Evolutionary conservation across 1,140 invertebrate species (phyloP).

Genomic region (Calliphora vicina): DNA sequence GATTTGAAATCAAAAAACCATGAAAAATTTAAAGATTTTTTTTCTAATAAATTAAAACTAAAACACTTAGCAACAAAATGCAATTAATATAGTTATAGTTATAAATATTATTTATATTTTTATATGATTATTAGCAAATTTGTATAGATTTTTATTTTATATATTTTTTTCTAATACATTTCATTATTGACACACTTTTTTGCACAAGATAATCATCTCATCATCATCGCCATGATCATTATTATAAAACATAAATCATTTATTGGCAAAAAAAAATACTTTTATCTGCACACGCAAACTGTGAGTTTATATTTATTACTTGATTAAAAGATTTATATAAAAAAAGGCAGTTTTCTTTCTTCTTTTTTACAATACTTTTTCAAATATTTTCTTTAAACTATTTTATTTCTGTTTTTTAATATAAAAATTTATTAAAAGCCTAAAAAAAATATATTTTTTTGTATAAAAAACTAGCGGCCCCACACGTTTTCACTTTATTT

Average conservation of each 20-base stretch:
- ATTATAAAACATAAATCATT: background rate
- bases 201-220: background rate
- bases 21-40: background rate
- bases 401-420: too few relatives aligned
- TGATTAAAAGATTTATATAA: background rate
- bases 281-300: background rate
- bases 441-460: background rate
- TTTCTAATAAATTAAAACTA: background rate
- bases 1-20: conserved; percentile 13
- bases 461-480: background rate
- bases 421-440: background rate
- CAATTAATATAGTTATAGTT: background rate
- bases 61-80: background rate
- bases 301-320: background rate
- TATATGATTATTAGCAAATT: background rate
- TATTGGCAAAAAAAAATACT: background rate
- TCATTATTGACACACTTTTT: conserved; percentile 8
- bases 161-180: background rate
- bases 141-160: background rate
- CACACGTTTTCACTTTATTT: conserved; percentile 7
- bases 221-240: background rate
- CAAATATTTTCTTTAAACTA: background rate
- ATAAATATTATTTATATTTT: background rate
- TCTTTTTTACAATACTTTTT: background rate
- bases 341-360: background rate